phyloP scores from a whole-genome alignment of 2,888 invertebrate genomes.

The Ochropleura plecta region DNA sequence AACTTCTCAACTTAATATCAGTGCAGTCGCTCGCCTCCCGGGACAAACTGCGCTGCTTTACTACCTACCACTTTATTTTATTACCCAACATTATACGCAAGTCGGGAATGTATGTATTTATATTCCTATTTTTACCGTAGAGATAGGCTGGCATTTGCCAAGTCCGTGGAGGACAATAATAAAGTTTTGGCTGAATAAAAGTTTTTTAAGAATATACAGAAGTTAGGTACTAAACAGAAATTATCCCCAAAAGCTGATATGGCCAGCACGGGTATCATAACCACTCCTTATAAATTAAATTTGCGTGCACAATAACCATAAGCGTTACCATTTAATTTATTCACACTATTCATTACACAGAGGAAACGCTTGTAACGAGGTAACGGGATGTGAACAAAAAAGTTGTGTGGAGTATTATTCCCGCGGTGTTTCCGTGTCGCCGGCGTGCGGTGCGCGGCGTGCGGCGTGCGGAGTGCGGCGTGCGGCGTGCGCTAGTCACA shows the following conservation, averaged over 20 bases:
- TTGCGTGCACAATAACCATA: background rate
- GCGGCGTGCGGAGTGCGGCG: slow-evolving; percentile 14
- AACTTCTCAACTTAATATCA: slow-evolving; percentile 58
- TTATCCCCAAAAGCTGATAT: background rate
- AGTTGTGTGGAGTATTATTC: slow-evolving; percentile 2
- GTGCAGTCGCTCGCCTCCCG: slow-evolving; percentile 51
- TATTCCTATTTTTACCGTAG: slow-evolving; percentile 15
- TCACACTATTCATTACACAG: background rate
- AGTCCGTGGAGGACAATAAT: slow-evolving; percentile 26
- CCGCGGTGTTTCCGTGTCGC: slow-evolving; percentile 11
- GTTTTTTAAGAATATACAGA: slow-evolving; percentile 21
- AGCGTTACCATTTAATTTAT: background rate
- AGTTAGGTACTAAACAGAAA: slow-evolving; percentile 3
- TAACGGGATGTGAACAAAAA: slow-evolving; percentile 16
- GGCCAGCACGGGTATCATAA: background rate
- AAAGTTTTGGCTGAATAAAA: slow-evolving; percentile 6
- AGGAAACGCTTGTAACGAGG: background rate
- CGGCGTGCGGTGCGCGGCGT: background rate
- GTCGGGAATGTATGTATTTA: slow-evolving; percentile 18
- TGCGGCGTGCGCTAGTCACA: slow-evolving; percentile 6
- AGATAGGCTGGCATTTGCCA: slow-evolving; percentile 28
- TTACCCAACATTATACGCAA: slow-evolving; percentile 41
- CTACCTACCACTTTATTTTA: slow-evolving; percentile 55
- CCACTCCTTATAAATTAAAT: background rate
- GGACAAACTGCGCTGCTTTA: slow-evolving; percentile 56